Conservation (phyloP, 2,797 vertebrate species). For the Synanceia verrucosa region DNA sequence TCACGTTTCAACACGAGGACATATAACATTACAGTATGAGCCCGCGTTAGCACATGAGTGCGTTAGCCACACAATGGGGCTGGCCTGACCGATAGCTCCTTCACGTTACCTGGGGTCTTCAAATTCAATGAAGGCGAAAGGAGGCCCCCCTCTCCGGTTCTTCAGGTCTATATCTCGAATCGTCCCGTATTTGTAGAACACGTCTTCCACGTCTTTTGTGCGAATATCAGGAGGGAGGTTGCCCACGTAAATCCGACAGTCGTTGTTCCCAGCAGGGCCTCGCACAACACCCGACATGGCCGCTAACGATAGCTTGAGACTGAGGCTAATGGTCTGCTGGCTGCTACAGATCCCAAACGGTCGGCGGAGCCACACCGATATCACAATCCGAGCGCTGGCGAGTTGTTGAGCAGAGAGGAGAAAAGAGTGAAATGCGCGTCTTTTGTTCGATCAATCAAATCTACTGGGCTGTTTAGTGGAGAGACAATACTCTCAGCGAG, state of each 20-base stretch:
- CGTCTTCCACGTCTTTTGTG: constrained; percentile 92
- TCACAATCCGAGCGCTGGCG: not conserved
- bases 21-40: too few species aligned
- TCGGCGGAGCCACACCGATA: not conserved
- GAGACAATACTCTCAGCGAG: not conserved
- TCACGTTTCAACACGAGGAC: too few species aligned
- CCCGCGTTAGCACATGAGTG: constrained; percentile 8
- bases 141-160: constrained; percentile 90
- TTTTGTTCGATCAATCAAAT: too few species aligned
- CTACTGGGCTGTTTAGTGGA: not conserved
- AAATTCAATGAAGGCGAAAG: constrained; percentile 89
- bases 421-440: not conserved
- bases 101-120: constrained; percentile 89
- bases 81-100: constrained; percentile 36
- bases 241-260: constrained; percentile 91
- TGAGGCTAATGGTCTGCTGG: constrained; percentile 4
- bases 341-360: not conserved
- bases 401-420: rapidly evolving
- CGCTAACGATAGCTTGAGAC: constrained; percentile 24
- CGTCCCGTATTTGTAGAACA: constrained; percentile 93
- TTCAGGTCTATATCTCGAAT: constrained; percentile 93
- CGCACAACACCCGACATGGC: constrained; percentile 84
- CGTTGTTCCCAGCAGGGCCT: constrained; percentile 86
- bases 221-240: constrained; percentile 92
- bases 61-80: constrained; percentile 56